Percentiles rank a stretch among this genome's conserved stretches.
phyloP scores from a whole-genome alignment of 2,797 vertebrate genomes.

The Neosilurus mollespiculum region DNA sequence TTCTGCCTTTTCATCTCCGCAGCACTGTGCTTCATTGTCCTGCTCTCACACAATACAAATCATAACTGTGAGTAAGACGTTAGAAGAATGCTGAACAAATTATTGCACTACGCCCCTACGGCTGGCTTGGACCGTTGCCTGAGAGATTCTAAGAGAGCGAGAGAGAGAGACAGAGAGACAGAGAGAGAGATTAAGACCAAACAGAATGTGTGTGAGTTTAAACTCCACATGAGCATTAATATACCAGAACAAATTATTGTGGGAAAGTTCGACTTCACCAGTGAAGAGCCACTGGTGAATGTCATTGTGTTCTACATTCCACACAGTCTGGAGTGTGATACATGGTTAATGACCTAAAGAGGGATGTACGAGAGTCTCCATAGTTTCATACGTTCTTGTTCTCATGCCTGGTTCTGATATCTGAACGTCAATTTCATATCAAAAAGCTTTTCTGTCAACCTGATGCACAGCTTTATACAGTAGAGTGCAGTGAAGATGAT shows the following conservation, averaged over 20 bases:
- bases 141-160: slow-evolving; percentile 42
- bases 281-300: slow-evolving; percentile 38
- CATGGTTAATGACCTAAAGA: slow-evolving; percentile 71
- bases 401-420: not conserved
- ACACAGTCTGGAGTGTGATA: slow-evolving; percentile 74
- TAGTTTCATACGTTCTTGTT: slow-evolving; percentile 60
- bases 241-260: slow-evolving; percentile 53
- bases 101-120: slow-evolving; percentile 52
- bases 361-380: slow-evolving; percentile 76
- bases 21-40: slow-evolving; percentile 41
- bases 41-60: slow-evolving; percentile 49
- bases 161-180: slow-evolving; percentile 2
- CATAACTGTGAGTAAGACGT: slow-evolving; percentile 60
- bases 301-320: slow-evolving; percentile 41
- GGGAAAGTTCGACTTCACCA: slow-evolving; percentile 47
- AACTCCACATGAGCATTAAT: slow-evolving; percentile 56
- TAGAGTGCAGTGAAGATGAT: no score
- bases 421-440: not conserved
- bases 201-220: slow-evolving; percentile 48
- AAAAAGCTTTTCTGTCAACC: not conserved
- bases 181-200: slow-evolving; percentile 27
- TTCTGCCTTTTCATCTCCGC: slow-evolving; percentile 58
- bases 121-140: slow-evolving; percentile 52
- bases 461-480: not conserved
- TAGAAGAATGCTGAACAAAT: slow-evolving; percentile 63